These are phyloP conservation scores for Poecilia picta DNA, from an alignment of 2,797 vertebrate genomes.

Conservation along the genomic window DNA sequence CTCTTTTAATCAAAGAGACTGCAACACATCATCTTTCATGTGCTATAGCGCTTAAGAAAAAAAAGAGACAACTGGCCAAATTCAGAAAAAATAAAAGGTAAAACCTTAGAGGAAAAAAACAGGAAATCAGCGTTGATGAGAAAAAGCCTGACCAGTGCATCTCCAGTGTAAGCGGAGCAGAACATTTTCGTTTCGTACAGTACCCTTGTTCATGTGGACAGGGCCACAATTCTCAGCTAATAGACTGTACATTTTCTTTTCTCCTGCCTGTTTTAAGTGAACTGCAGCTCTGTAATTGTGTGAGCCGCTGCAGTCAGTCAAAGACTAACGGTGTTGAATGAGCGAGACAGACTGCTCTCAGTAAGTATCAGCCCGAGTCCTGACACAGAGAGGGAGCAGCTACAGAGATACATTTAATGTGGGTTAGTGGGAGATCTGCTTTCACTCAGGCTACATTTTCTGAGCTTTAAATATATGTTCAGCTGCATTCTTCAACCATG, in stretches of 20 bases:
- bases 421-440: neutral
- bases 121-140: neutral
- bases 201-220: neutral
- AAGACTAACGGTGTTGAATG: constrained; percentile 12
- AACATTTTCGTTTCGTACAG: neutral
- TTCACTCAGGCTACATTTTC: neutral
- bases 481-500: neutral
- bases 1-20: neutral
- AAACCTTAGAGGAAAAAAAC: neutral
- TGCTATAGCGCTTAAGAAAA: neutral
- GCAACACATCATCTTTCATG: neutral
- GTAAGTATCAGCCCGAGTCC: constrained; percentile 2
- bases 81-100: neutral
- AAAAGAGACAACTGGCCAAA: neutral
- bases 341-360: constrained; percentile 9
- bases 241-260: constrained; percentile 2
- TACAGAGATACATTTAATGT: neutral
- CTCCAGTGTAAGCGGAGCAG: neutral
- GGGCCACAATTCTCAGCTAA: neutral
- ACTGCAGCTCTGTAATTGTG: constrained; percentile 16
- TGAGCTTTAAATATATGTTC: neutral
- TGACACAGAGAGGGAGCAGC: neutral
- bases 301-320: constrained; percentile 1
- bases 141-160: neutral
- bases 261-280: constrained; percentile 9